Evolutionary conservation across 2,113 vertebrate species (phyloP).

Genomic region (Rhadina sibilatrix): DNA sequence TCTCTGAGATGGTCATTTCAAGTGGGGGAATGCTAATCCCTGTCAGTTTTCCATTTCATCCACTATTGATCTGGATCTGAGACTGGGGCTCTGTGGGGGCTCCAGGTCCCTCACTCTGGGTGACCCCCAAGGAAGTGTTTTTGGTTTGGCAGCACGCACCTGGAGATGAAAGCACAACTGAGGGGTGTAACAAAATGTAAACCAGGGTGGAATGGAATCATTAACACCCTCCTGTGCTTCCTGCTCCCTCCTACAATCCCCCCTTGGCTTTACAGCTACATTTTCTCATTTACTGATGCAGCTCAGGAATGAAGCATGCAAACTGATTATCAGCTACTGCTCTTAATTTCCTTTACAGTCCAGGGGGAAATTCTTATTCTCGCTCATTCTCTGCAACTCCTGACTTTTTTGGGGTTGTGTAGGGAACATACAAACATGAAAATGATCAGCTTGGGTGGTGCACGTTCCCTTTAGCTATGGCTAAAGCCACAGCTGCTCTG

Average conservation of each 20-base stretch:
- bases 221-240: neutral
- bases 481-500: neutral
- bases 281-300: neutral
- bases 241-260: neutral
- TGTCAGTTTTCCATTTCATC: slow-evolving; percentile 36
- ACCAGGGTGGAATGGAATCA: neutral
- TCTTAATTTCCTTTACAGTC: neutral
- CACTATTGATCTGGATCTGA: slow-evolving; percentile 7
- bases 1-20: neutral
- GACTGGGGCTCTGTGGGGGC: neutral
- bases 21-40: neutral
- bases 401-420: neutral
- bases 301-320: neutral
- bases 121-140: neutral
- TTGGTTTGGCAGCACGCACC: neutral
- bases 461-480: too few relatives aligned
- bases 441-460: neutral
- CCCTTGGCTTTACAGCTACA: neutral
- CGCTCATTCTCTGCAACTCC: neutral
- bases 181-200: neutral
- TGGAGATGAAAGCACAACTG: neutral
- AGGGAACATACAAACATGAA: neutral
- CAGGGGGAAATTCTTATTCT: neutral
- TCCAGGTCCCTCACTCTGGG: neutral
- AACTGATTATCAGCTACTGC: neutral